phyloP scores from a whole-genome alignment of 1,140 invertebrate genomes.

The Armadillidium nasatum region DNA sequence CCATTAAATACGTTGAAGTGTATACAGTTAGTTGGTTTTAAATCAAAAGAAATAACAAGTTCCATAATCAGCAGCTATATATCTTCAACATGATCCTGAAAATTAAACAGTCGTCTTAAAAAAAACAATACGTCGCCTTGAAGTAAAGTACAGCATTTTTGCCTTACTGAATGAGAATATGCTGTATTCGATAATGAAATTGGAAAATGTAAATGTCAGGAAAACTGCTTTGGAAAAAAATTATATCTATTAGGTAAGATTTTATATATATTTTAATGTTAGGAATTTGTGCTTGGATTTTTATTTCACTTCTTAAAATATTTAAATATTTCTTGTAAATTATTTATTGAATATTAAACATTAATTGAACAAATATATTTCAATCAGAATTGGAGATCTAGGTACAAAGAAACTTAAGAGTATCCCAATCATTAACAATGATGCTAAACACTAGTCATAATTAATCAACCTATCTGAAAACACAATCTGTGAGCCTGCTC shows the following conservation, averaged over 20 bases:
- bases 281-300: too few relatives aligned
- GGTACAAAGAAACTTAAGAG: too few relatives aligned
- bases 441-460: too few relatives aligned
- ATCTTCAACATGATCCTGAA: not conserved
- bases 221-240: not conserved
- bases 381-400: too few relatives aligned
- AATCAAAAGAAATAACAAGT: not conserved
- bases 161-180: not conserved
- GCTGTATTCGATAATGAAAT: not conserved
- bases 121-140: not conserved
- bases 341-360: too few relatives aligned
- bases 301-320: too few relatives aligned
- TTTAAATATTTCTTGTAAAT: too few relatives aligned
- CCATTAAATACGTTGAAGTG: not conserved
- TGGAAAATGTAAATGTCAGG: not conserved
- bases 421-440: too few relatives aligned
- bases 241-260: slow-evolving; percentile 36
- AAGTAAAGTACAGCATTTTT: not conserved
- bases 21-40: not conserved
- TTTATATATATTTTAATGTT: too few relatives aligned
- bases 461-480: too few relatives aligned
- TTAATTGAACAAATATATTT: too few relatives aligned
- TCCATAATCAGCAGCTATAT: not conserved
- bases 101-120: not conserved
- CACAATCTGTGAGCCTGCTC: too few relatives aligned